A percentile compares a stretch with the other conserved stretches of the same genome.
phyloP scores from a whole-genome alignment of 2,888 invertebrate genomes.

The Gastracanthus pulcherrimus region DNA sequence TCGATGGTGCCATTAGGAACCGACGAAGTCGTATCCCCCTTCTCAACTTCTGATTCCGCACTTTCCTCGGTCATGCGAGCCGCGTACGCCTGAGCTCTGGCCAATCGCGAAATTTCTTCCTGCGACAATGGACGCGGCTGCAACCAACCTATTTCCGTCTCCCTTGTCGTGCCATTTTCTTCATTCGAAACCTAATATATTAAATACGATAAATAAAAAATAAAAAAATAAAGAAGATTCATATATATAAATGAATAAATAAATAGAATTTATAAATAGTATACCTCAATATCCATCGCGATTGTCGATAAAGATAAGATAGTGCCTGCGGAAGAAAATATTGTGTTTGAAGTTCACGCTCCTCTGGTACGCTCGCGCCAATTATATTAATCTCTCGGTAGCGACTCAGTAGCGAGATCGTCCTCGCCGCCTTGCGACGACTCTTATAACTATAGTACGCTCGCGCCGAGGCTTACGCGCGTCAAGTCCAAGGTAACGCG shows the following conservation, averaged over 20 bases:
- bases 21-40: not conserved
- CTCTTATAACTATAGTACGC: constrained; percentile 22
- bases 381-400: constrained; percentile 17
- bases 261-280: not conserved
- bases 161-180: not conserved
- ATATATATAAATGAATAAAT: no score
- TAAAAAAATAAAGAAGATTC: no score
- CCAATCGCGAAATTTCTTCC: constrained; percentile 23
- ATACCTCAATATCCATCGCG: not conserved
- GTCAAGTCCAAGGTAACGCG: not conserved
- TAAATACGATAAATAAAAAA: not conserved
- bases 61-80: constrained; percentile 6
- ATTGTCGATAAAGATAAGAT: not conserved
- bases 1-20: not conserved
- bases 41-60: not conserved
- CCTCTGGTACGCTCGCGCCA: not conserved
- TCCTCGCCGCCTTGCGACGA: constrained; percentile 28
- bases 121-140: constrained; percentile 17
- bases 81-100: constrained; percentile 36
- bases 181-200: not conserved
- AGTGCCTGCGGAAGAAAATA: not conserved
- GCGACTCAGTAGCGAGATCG: constrained; percentile 3
- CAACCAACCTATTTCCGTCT: not conserved
- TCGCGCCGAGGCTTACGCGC: not conserved
- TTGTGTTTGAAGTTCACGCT: not conserved